These are phyloP conservation scores for Lophius americanus DNA, from an alignment of 2,797 vertebrate genomes.

Conservation along the genomic window DNA sequence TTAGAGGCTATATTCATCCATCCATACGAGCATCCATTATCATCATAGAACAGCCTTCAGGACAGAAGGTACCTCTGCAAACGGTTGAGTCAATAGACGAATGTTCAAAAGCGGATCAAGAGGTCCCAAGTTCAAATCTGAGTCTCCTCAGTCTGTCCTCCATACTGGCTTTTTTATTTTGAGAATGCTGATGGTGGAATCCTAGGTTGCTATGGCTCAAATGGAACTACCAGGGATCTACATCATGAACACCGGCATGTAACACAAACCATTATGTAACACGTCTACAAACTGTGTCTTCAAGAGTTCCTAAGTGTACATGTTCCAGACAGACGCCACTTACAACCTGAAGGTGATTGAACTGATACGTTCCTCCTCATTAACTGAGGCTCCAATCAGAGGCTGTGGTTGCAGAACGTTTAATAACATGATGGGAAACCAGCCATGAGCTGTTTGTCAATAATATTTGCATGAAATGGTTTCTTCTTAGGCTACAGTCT, in stretches of 20 bases:
- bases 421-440: constrained; percentile 2
- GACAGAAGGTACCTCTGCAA: too few relatives aligned
- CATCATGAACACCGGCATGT: constrained; percentile 3
- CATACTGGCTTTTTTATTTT: too few relatives aligned
- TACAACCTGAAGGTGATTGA: constrained; percentile 2
- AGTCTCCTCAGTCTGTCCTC: too few relatives aligned
- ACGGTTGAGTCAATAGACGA: too few relatives aligned
- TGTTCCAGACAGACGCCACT: constrained; percentile 28
- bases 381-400: constrained; percentile 1
- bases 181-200: background rate
- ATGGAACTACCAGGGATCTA: constrained; percentile 1
- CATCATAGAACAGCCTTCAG: too few relatives aligned
- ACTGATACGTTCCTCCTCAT: constrained; percentile 10
- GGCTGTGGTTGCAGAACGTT: background rate
- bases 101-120: too few relatives aligned
- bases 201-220: background rate
- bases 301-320: constrained; percentile 20
- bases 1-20: background rate
- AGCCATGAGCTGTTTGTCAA: too few relatives aligned
- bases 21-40: background rate
- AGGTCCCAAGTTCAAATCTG: too few relatives aligned
- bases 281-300: constrained; percentile 17
- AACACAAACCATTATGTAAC: constrained; percentile 24
- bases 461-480: background rate
- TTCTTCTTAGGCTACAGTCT: background rate